Evolutionary conservation across 1,140 invertebrate species (phyloP).

Genomic region (Diuraphis noxia): DNA sequence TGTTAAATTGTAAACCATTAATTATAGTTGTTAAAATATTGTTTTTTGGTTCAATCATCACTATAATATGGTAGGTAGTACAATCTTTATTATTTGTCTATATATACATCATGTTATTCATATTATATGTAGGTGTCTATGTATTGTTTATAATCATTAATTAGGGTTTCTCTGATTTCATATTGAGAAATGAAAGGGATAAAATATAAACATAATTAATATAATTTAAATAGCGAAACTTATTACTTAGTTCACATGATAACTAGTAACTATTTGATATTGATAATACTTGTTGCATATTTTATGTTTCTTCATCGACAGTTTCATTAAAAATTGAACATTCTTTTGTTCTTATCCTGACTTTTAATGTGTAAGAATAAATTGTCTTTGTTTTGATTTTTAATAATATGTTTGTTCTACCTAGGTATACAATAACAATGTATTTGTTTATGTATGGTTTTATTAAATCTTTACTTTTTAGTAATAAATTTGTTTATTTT

Average conservation of each 20-base stretch:
- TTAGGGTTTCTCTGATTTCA: neutral
- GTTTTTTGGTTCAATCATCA: neutral
- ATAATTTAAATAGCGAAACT: neutral
- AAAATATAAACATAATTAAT: neutral
- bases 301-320: neutral
- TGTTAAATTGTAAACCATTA: no score
- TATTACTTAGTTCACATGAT: neutral
- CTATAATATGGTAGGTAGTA: neutral
- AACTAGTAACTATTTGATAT: neutral
- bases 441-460: neutral
- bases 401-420: neutral
- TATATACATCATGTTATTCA: neutral
- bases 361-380: neutral
- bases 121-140: neutral
- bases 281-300: neutral
- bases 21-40: no score
- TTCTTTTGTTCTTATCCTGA: neutral
- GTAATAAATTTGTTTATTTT: neutral
- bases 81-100: neutral
- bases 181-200: neutral
- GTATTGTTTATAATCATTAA: neutral
- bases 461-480: neutral
- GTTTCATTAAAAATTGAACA: neutral
- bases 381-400: neutral
- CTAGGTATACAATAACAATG: neutral